Percentiles rank a stretch among this genome's conserved stretches.
Evolutionary conservation across 2,113 vertebrate genomes (phyloP).

Genomic region (Passer domesticus): DNA sequence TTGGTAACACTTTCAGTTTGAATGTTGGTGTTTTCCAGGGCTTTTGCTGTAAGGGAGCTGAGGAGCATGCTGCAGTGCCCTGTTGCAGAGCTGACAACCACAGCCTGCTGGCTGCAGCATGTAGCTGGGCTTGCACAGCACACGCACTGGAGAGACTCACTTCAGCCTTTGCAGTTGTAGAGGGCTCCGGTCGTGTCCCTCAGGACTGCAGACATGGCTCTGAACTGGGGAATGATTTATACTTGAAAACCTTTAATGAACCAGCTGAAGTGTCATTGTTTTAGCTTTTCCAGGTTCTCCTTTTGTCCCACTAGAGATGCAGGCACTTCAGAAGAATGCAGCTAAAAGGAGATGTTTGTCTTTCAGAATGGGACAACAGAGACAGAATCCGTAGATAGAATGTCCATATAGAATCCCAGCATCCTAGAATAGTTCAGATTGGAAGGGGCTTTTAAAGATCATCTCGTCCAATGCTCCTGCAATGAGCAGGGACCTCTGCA

Average conservation of each 20-base stretch:
- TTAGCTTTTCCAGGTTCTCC: neutral
- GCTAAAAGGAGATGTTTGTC: neutral
- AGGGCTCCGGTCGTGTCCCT: neutral
- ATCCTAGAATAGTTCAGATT: neutral
- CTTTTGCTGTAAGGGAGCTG: neutral
- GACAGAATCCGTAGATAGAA: neutral
- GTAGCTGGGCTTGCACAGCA: accelerated
- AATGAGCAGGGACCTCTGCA: neutral
- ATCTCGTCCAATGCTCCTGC: neutral
- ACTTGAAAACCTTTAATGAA: neutral
- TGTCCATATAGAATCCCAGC: neutral
- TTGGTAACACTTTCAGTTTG: neutral
- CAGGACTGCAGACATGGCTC: neutral
- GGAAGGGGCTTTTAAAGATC: neutral
- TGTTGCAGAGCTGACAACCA: neutral
- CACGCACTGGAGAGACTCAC: neutral
- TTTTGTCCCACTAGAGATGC: neutral
- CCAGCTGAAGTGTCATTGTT: neutral
- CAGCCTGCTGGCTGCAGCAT: neutral
- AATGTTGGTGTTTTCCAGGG: neutral
- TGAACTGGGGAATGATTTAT: neutral
- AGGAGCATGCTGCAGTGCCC: neutral
- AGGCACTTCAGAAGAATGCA: neutral
- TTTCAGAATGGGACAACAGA: neutral
- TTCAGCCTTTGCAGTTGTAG: neutral